Base-by-base conservation (phyloP, 2,888 invertebrate species). In the Eledone cirrhosa region DNA sequence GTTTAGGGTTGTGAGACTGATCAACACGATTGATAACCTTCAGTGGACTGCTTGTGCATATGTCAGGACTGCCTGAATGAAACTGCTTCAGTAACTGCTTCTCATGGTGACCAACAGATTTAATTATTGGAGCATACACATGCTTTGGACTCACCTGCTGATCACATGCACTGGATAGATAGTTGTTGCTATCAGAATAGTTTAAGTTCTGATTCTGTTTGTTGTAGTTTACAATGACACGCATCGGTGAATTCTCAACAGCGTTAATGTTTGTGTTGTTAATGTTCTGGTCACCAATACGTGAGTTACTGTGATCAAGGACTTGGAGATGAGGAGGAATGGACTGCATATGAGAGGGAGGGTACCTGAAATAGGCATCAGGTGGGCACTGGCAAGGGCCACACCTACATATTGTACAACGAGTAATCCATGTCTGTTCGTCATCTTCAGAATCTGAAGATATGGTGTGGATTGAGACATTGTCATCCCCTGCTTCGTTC, bases 401-500 rank as follows among this genome's bases (percentile, higher is more conserved):
- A 76, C 48, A 29, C 48, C 48, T 76, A n/a, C 76, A 76, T 24
- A 47, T 48, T 4, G 48, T 76, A 19, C 76, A 76, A 22, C 76
- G 48, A 16, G 76, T 48, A n/a, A 76, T 29, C 31, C 41, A 72
- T 29, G 24, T 7, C 29, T 76, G 29, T 27, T 48, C 47, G 27
- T n/a, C n/a, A 19, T 76, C 76, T 48, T 76, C 76, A 29, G 47
- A 47, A 76, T 76, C 76, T n/a, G 76, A 76, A 76, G 76, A 76
- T 29, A 76, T 48, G 27, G 76, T 76, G 16, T 76, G 47, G 29
- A 76, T 48, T 22, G 76, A 76, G 27, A 76, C 48, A 19, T 76
- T 48, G 48, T 76, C 76, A n/a, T 76, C 76, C 29, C n/a, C n/a
- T 48, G 22, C 48, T 13, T 48, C 27, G 14, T 76, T 33, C 29